Evolutionary conservation across 2,797 vertebrate species (phyloP).

Genomic region (Scarus forsteni): DNA sequence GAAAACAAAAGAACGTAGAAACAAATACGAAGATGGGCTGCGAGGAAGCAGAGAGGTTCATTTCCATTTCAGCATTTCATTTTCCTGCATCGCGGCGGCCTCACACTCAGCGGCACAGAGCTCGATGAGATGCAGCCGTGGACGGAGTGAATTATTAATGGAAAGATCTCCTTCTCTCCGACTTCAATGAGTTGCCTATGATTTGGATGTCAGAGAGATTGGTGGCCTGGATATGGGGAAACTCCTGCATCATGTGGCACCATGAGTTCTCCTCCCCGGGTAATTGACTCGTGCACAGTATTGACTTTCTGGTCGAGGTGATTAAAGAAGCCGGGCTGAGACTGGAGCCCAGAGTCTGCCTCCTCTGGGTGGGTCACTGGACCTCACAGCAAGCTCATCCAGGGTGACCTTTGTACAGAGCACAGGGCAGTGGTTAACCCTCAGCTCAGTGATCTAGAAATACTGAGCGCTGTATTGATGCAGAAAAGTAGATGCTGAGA

Average conservation of each 20-base stretch:
- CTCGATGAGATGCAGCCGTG: conserved; percentile 60
- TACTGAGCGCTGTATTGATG: conserved; percentile 54
- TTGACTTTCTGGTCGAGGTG: conserved; percentile 80
- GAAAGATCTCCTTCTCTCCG: conserved; percentile 67
- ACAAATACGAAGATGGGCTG: conserved; percentile 49
- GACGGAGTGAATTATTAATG: conserved; percentile 83
- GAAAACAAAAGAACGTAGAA: conserved; percentile 17
- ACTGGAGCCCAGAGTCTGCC: conserved; percentile 58
- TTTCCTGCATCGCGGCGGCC: conserved; percentile 54
- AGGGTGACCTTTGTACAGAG: conserved; percentile 60
- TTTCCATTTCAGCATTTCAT: conserved; percentile 66
- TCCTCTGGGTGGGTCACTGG: conserved; percentile 43
- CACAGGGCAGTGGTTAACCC: conserved; percentile 43
- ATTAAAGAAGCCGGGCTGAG: conserved; percentile 70
- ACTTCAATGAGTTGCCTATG: conserved; percentile 79
- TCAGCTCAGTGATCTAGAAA: conserved; percentile 54
- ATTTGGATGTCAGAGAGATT: conserved; percentile 78
- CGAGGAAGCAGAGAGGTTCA: conserved; percentile 57
- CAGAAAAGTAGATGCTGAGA: conserved; percentile 39
- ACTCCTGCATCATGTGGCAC: conserved; percentile 53
- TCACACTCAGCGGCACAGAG: conserved; percentile 35
- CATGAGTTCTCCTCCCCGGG: conserved; percentile 55
- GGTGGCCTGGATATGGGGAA: conserved; percentile 62
- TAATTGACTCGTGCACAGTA: conserved; percentile 78
- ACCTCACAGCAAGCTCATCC: conserved; percentile 56